phyloP scores from a whole-genome alignment of 2,888 invertebrate genomes.

The Fragum fragum region DNA sequence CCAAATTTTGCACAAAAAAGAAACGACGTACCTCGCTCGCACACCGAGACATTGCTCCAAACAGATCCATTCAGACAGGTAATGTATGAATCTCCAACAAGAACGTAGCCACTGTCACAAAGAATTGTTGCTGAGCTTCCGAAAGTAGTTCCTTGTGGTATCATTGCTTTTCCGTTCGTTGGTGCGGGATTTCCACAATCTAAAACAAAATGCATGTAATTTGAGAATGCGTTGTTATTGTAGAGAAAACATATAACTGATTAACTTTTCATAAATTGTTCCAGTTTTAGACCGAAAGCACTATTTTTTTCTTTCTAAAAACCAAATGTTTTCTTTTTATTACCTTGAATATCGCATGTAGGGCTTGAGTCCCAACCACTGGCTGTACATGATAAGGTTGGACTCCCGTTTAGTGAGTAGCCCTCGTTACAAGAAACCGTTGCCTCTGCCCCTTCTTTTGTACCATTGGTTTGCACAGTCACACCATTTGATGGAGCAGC shows the following conservation, averaged over 20 bases:
- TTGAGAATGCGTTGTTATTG: background rate
- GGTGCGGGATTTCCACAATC: slow-evolving; percentile 9
- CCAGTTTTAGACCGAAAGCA: no score
- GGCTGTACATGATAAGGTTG: background rate
- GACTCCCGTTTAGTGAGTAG: background rate
- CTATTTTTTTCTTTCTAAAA: no score
- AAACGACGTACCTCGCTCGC: background rate
- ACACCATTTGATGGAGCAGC: slow-evolving; percentile 17
- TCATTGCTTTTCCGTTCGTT: background rate
- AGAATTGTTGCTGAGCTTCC: slow-evolving; percentile 2
- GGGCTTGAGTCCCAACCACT: slow-evolving; percentile 17
- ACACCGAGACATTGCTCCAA: slow-evolving; percentile 39
- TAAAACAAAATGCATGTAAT: background rate
- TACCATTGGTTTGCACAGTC: background rate
- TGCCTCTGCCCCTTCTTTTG: background rate
- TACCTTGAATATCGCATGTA: slow-evolving; percentile 20
- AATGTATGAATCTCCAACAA: background rate
- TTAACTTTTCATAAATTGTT: no score
- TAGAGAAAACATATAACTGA: background rate
- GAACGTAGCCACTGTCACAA: slow-evolving; percentile 2
- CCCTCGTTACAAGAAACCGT: slow-evolving; percentile 11
- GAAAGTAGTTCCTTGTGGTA: slow-evolving; percentile 9
- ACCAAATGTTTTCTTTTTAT: background rate
- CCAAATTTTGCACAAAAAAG: background rate
- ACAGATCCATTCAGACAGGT: slow-evolving; percentile 28